Evolutionary conservation across 2,797 vertebrate genomes (phyloP), one percentile per base, ranked within the genome.

Genomic region (Danio albolineatus): DNA sequence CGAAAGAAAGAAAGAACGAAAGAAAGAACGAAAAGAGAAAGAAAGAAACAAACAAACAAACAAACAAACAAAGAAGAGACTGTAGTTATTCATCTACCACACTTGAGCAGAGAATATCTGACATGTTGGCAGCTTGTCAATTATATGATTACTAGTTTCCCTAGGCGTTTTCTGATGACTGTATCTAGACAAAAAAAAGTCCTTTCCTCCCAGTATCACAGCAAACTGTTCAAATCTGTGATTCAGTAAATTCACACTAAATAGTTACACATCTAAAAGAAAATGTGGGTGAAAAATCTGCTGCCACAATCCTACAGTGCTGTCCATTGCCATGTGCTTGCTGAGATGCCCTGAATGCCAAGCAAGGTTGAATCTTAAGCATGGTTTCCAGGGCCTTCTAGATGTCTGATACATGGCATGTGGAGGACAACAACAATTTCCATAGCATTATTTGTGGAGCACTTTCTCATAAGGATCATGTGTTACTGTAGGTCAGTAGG

Each of bases 41-140:
- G 36, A 61, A 5, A 61, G 59, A 39, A n/a, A 61, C 57, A 28
- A 28, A 76, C 21, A 56, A 12, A 76, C 46, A 39, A 21, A 60
- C 46, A 43, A 28, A 62, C 10, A 62, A 46, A 16, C 59, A 51
- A 59, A 13, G 57, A 54, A 14, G 13, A 44, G 19, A 48, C 60
- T 49, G 39, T 10, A 76, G 10, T 70, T 17, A 62, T 16, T 56
- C 60, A 66, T 41, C 49, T 21, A 76, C 39, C 54, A 73, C 41
- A 43, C 53, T 79, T 62, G 53, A 36, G 28, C 8, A n/a, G n/a
- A 67, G 48, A 65, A 80, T 76, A 46, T 36, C 53, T 77, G 77
- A 79, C 69, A 72, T 69, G 49, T 39, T 82, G 80, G 79, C 84
- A 80, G 75, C 76, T 76, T 82, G 78, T 79, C 81, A 80, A 78